These are phyloP conservation scores for Sphaeridia pumilis DNA, from an alignment of 2,888 invertebrate genomes.

Conservation along the genomic window DNA sequence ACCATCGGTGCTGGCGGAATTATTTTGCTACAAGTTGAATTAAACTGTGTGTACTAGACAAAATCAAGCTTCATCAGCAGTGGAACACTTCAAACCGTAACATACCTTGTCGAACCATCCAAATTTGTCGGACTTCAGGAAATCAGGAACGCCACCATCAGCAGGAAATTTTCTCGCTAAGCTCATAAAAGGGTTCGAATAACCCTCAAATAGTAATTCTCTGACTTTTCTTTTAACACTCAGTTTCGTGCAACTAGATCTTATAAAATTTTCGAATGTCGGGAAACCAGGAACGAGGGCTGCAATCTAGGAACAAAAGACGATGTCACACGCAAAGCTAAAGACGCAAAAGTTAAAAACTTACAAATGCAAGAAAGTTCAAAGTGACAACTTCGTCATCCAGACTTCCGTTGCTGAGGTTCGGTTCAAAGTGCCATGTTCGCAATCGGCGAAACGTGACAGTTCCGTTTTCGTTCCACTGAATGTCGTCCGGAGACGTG, in stretches of 20 bases:
- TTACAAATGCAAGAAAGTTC: conserved; percentile 66
- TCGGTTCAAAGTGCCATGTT: conserved; percentile 58
- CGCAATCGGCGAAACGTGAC: conserved; percentile 63
- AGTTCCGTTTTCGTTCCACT: conserved; percentile 57
- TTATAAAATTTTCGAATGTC: neutral
- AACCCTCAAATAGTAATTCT: neutral
- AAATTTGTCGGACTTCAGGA: conserved; percentile 62
- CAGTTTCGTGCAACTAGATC: neutral
- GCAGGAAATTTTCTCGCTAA: conserved; percentile 40
- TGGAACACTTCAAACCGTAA: conserved; percentile 27
- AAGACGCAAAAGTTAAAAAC: too few relatives aligned
- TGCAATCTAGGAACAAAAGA: neutral
- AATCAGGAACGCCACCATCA: conserved; percentile 11
- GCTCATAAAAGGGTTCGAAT: conserved; percentile 12
- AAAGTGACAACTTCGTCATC: conserved; percentile 57
- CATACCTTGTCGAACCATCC: conserved; percentile 74
- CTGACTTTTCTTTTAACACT: neutral
- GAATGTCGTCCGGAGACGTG: conserved; percentile 43
- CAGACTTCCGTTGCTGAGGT: conserved; percentile 59
- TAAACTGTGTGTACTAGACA: too few relatives aligned
- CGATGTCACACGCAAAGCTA: neutral
- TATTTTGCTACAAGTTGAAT: conserved; percentile 60
- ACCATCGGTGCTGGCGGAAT: conserved; percentile 59
- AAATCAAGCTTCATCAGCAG: neutral
- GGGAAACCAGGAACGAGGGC: neutral